phyloP scores from a whole-genome alignment of 2,888 invertebrate species.

The Caenorhabditis sp. region DNA sequence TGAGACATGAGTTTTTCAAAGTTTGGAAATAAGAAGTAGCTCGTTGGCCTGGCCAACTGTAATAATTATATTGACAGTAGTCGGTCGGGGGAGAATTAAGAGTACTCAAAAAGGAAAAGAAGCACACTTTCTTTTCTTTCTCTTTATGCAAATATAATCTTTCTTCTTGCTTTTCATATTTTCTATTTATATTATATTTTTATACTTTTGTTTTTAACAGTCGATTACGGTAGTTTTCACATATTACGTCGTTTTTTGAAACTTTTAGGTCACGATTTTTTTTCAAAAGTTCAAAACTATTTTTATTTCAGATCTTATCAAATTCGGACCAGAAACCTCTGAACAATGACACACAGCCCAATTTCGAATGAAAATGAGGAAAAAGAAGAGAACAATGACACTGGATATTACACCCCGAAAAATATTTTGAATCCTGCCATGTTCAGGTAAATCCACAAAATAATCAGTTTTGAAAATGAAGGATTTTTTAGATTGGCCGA shows the following conservation, averaged over 20 bases:
- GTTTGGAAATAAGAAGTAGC: no score
- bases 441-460: slow-evolving; percentile 22
- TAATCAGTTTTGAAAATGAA: no score
- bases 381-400: slow-evolving; percentile 10
- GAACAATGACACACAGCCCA: not conserved
- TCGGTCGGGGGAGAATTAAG: not conserved
- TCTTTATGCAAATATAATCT: not conserved
- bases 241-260: not conserved
- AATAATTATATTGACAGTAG: no score
- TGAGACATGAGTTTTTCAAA: no score
- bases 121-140: not conserved
- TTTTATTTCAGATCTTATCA: no score
- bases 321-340: no score
- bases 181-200: slow-evolving; percentile 11
- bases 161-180: not conserved
- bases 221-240: not conserved
- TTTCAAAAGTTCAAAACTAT: no score
- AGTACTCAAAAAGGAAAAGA: not conserved
- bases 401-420: slow-evolving; percentile 40
- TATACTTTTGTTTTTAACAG: slow-evolving; percentile 25
- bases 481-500: slow-evolving; percentile 23
- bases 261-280: no score
- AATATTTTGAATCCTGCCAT: slow-evolving; percentile 43
- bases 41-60: no score
- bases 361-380: not conserved